A percentile compares a stretch with the other conserved stretches of the same genome.
Conservation (phyloP, 2,113 vertebrate species). For the Aphelocoma coerulescens region DNA sequence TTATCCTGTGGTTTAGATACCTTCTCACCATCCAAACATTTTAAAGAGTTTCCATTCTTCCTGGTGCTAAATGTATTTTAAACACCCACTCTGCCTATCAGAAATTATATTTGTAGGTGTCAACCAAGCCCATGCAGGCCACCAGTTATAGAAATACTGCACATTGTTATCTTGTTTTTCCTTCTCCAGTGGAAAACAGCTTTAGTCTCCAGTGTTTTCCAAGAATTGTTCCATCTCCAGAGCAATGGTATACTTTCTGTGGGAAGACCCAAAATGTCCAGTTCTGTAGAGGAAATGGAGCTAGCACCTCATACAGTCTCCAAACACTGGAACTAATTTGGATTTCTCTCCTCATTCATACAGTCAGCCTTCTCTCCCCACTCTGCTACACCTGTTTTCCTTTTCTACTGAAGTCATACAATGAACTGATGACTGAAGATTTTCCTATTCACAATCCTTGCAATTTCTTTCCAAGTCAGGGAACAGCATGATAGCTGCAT, state of each 20-base stretch:
- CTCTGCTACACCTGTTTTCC: slow-evolving; percentile 66
- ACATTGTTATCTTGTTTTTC: background rate
- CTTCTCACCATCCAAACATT: background rate
- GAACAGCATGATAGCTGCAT: background rate
- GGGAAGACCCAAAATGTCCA: slow-evolving; percentile 22
- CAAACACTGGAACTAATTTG: slow-evolving; percentile 62
- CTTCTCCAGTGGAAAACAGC: background rate
- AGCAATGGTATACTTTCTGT: slow-evolving; percentile 20
- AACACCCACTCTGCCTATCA: background rate
- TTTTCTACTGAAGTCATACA: slow-evolving; percentile 57
- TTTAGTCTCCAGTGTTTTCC: background rate
- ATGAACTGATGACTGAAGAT: slow-evolving; percentile 64
- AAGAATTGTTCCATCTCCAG: background rate
- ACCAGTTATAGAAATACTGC: background rate
- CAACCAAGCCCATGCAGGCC: background rate
- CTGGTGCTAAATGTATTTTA: background rate
- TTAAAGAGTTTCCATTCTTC: background rate
- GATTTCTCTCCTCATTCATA: slow-evolving; percentile 67
- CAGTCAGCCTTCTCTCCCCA: slow-evolving; percentile 48
- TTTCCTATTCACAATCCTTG: slow-evolving; percentile 29
- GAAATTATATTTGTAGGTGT: background rate
- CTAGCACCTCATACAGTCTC: slow-evolving; percentile 63
- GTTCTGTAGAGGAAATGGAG: slow-evolving; percentile 33
- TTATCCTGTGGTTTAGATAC: background rate
- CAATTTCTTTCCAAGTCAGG: slow-evolving; percentile 33